These are phyloP conservation scores for Orthosia cruda DNA, from an alignment of 2,888 invertebrate genomes.

Conservation along the genomic window DNA sequence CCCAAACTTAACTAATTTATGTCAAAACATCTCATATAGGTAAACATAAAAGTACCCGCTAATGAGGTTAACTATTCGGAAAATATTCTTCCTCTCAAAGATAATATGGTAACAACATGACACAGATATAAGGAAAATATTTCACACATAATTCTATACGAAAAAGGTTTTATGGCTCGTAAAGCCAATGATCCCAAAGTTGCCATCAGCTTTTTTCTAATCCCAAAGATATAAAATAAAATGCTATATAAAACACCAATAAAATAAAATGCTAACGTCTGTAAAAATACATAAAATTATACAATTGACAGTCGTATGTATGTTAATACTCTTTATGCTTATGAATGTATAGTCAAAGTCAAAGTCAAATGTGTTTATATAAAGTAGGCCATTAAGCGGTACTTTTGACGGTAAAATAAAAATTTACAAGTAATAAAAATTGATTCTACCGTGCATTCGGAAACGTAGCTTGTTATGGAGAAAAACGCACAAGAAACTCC, in stretches of 20 bases:
- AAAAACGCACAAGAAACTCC: no score
- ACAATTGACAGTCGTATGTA: slow-evolving; percentile 30
- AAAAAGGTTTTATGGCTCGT: slow-evolving; percentile 85
- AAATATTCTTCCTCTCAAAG: slow-evolving; percentile 63
- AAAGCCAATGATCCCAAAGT: slow-evolving; percentile 86
- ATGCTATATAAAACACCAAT: slow-evolving; percentile 69
- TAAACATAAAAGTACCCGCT: slow-evolving; percentile 50
- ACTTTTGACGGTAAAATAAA: no score
- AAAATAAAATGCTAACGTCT: slow-evolving; percentile 59
- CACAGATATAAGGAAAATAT: slow-evolving; percentile 68
- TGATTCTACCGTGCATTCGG: no score
- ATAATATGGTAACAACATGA: slow-evolving; percentile 69
- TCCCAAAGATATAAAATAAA: slow-evolving; percentile 71
- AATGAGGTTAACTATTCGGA: slow-evolving; percentile 70
- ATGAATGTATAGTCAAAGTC: no score
- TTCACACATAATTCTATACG: slow-evolving; percentile 78
- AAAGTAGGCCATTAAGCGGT: no score
- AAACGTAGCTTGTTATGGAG: no score
- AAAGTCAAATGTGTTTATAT: no score
- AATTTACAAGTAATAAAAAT: no score
- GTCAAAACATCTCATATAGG: slow-evolving; percentile 52
- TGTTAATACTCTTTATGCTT: not conserved
- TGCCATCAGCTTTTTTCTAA: slow-evolving; percentile 74
- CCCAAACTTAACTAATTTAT: slow-evolving; percentile 58
- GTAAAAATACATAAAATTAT: slow-evolving; percentile 53